A percentile compares a stretch with the other conserved stretches of the same genome.
Evolutionary conservation across 2,113 vertebrate genomes (phyloP).

Genomic region (Tenebrosternarchus preto): DNA sequence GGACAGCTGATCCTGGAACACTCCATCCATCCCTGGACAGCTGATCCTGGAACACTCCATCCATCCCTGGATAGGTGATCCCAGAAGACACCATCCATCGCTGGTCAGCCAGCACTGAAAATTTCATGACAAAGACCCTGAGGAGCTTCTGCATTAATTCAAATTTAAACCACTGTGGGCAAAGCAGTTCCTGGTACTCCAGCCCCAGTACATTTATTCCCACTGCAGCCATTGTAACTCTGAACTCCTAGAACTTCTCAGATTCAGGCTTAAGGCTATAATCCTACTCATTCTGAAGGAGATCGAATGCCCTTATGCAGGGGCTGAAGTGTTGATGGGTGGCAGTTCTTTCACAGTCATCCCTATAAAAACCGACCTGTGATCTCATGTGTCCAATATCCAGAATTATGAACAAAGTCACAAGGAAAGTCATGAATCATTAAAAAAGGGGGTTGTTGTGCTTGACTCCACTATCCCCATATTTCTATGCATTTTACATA

Average conservation of each 20-base stretch:
- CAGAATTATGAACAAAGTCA: background rate
- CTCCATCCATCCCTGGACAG: conserved; percentile 20
- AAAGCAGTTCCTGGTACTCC: background rate
- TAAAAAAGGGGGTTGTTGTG: background rate
- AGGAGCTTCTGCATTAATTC: background rate
- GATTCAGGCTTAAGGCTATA: background rate
- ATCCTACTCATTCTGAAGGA: background rate
- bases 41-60: no score
- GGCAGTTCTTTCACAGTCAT: background rate
- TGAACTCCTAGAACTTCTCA: background rate
- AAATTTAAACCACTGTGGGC: conserved; percentile 18
- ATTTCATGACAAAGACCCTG: conserved; percentile 31
- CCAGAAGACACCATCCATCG: conserved; percentile 26
- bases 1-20: conserved; percentile 19
- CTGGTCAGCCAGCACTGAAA: conserved; percentile 28
- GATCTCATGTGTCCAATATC: conserved; percentile 1
- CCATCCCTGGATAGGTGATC: background rate
- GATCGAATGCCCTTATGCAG: background rate
- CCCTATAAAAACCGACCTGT: background rate
- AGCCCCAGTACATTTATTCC: conserved; percentile 22
- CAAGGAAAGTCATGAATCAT: background rate
- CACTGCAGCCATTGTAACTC: background rate
- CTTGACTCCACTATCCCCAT: background rate
- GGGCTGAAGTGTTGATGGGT: background rate
- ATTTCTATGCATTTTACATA: background rate